phyloP scores from a whole-genome alignment of 2,888 invertebrate species.

The Torymus texanus region DNA sequence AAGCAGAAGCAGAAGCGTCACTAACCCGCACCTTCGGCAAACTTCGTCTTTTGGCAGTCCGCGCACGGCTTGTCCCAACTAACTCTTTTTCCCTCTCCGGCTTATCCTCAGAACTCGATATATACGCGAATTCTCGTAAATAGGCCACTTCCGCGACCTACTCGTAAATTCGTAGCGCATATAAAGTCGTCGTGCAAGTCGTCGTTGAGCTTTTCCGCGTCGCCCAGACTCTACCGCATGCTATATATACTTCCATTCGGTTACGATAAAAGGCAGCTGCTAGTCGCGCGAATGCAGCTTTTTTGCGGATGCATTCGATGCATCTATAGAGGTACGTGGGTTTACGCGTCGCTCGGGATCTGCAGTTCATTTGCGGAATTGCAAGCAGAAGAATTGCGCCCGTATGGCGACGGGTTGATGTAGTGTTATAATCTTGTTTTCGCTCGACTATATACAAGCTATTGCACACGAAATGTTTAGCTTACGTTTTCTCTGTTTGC shows the following conservation, averaged over 20 bases:
- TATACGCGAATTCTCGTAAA: conserved; percentile 22
- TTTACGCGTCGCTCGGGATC: not conserved
- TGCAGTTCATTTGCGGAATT: conserved; percentile 34
- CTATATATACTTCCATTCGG: too few relatives aligned
- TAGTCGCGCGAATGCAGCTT: too few relatives aligned
- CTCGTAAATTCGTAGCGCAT: conserved; percentile 26
- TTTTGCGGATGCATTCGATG: too few relatives aligned
- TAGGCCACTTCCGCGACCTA: conserved; percentile 14
- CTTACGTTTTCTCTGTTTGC: not conserved
- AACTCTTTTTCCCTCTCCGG: too few relatives aligned
- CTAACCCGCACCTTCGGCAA: too few relatives aligned
- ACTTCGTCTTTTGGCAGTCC: too few relatives aligned
- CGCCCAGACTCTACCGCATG: too few relatives aligned
- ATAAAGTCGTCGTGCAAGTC: conserved; percentile 15
- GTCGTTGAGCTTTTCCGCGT: not conserved
- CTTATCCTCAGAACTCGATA: too few relatives aligned
- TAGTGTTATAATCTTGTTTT: conserved; percentile 40
- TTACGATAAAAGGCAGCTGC: too few relatives aligned
- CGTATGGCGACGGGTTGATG: conserved; percentile 11
- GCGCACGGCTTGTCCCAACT: too few relatives aligned
- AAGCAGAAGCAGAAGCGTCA: too few relatives aligned
- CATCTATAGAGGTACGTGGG: too few relatives aligned
- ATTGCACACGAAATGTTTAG: conserved; percentile 2
- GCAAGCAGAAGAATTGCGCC: conserved; percentile 20
- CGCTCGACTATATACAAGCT: not conserved